These are phyloP conservation scores for Girardia tigrina DNA, from an alignment of 2,888 invertebrate species.

Conservation along the genomic window DNA sequence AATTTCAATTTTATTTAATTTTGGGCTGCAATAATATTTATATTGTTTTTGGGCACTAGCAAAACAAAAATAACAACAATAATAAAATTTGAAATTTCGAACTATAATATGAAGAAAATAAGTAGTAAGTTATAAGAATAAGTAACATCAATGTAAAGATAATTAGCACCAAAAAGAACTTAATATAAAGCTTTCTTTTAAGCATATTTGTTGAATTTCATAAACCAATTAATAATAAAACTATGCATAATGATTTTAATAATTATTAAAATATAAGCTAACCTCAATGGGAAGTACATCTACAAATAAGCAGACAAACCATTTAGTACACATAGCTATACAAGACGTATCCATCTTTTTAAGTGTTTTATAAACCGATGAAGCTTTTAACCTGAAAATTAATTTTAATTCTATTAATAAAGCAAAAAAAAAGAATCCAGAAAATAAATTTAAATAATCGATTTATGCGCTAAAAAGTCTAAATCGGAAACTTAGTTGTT, in stretches of 20 bases:
- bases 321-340: conserved; percentile 55
- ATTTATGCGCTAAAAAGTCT: too few species aligned
- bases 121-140: background rate
- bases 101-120: background rate
- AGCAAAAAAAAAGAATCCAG: too few species aligned
- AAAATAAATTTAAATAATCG: too few species aligned
- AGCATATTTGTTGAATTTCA: too few species aligned
- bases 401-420: too few species aligned
- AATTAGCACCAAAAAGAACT: too few species aligned
- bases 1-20: too few species aligned
- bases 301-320: conserved; percentile 83
- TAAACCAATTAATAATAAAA: background rate
- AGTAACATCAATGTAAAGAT: too few species aligned
- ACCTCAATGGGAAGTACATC: conserved; percentile 80
- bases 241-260: background rate
- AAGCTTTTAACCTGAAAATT: background rate
- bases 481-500: too few species aligned
- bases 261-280: conserved; percentile 37
- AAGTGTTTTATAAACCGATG: background rate
- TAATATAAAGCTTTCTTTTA: too few species aligned
- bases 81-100: background rate
- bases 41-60: too few species aligned
- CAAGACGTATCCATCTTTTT: conserved; percentile 1
- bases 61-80: background rate
- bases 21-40: too few species aligned